These are phyloP conservation scores for Ichneumoninae sp. DNA, from an alignment of 2,888 invertebrate genomes.

Conservation along the genomic window DNA sequence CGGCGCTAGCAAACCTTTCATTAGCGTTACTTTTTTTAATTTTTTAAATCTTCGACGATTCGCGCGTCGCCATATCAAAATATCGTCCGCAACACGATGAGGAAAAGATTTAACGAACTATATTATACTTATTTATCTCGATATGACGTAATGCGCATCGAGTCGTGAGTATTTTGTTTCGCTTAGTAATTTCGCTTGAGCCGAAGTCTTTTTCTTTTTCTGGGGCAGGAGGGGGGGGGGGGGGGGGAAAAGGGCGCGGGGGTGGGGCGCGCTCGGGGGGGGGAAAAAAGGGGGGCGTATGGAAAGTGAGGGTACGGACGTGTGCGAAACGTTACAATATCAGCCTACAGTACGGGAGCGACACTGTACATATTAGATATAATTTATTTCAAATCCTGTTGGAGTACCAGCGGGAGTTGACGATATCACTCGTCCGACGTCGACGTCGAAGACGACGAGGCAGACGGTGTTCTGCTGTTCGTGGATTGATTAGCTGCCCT, in stretches of 20 bases:
- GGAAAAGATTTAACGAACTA: conserved; percentile 25
- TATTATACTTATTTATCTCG: conserved; percentile 6
- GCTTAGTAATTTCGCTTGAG: conserved; percentile 25
- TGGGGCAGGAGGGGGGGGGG: no score
- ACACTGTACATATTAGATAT: conserved; percentile 71
- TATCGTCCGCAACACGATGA: conserved; percentile 38
- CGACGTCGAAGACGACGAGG: conserved; percentile 73
- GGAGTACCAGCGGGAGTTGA: conserved; percentile 60
- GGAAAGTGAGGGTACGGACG: conserved; percentile 61
- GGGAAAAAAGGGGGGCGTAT: background rate
- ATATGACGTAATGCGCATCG: conserved; percentile 13
- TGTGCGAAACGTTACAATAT: conserved; percentile 72
- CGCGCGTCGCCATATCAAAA: conserved; percentile 26
- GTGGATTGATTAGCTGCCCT: conserved; percentile 80
- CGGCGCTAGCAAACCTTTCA: conserved; percentile 6
- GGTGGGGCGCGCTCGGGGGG: no score
- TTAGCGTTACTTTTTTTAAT: background rate
- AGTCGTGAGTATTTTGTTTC: conserved; percentile 18
- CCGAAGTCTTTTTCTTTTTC: background rate
- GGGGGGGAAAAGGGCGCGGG: no score
- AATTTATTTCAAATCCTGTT: conserved; percentile 76
- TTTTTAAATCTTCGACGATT: background rate
- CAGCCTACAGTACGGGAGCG: conserved; percentile 73
- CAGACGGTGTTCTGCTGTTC: conserved; percentile 75
- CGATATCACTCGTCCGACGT: conserved; percentile 70